These are phyloP conservation scores for Ceratina japonica DNA, from an alignment of 1,140 invertebrate genomes.

Conservation along the genomic window DNA sequence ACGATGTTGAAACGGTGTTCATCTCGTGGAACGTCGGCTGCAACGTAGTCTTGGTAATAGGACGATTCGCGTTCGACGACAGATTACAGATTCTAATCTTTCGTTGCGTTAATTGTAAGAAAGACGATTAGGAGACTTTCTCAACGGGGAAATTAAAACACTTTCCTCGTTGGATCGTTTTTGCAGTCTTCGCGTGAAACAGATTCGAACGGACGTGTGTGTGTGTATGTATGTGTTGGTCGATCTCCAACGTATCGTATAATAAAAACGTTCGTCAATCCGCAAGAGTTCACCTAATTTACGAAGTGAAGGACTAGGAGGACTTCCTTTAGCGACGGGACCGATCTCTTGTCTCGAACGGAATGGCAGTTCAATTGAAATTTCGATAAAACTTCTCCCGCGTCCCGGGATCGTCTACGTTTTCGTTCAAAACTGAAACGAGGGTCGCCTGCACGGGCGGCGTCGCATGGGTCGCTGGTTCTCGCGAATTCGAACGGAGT, in stretches of 20 bases:
- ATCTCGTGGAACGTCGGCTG: constrained; percentile 2
- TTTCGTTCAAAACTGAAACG: not conserved
- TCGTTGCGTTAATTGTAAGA: constrained; percentile 8
- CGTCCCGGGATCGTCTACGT: not conserved
- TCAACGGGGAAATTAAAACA: too few species aligned
- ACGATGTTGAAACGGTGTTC: constrained; percentile 7
- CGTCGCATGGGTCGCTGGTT: not conserved
- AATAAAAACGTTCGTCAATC: not conserved
- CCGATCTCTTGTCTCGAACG: not conserved
- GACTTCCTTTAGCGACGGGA: not conserved
- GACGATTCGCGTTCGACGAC: constrained; percentile 31
- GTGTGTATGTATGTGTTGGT: not conserved
- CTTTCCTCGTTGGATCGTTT: too few species aligned
- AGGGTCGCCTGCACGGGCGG: not conserved
- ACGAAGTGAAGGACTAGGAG: not conserved
- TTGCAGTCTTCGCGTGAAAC: constrained; percentile 12
- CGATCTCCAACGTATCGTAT: constrained; percentile 5
- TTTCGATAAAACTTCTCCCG: not conserved
- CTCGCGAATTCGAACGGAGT: constrained; percentile 12
- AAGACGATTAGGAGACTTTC: constrained; percentile 21
- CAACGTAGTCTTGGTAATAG: constrained; percentile 21
- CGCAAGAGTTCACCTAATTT: not conserved
- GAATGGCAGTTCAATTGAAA: constrained; percentile 19
- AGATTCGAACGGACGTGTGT: constrained; percentile 14
- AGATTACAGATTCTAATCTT: constrained; percentile 11